Evolutionary conservation across 2,797 vertebrate genomes (phyloP).

Genomic region (Hydrophis major): DNA sequence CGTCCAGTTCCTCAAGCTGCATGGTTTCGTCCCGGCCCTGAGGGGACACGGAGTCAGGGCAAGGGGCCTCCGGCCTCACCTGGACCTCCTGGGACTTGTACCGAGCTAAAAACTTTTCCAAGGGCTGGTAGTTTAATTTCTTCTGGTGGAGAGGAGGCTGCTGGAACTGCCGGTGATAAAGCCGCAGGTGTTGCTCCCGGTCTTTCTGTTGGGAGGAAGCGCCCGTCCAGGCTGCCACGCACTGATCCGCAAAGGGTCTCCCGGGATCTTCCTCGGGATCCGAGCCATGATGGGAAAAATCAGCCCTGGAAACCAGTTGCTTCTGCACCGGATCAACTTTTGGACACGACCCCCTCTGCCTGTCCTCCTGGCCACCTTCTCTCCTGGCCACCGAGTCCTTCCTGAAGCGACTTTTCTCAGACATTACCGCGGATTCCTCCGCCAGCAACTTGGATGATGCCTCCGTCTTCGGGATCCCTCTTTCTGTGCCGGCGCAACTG

Average conservation of each 20-base stretch:
- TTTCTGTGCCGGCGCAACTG: slow-evolving; percentile 65
- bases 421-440: slow-evolving; percentile 14
- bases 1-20: slow-evolving; percentile 71
- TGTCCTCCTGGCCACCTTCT: slow-evolving; percentile 41
- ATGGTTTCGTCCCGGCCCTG: slow-evolving; percentile 51
- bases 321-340: slow-evolving; percentile 71
- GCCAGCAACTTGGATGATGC: slow-evolving; percentile 48
- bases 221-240: slow-evolving; percentile 44
- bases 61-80: slow-evolving; percentile 39
- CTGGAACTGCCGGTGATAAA: slow-evolving; percentile 88
- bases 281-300: slow-evolving; percentile 20
- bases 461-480: slow-evolving; percentile 48
- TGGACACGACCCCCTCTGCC: slow-evolving; percentile 25
- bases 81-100: slow-evolving; percentile 57
- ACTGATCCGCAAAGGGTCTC: slow-evolving; percentile 1
- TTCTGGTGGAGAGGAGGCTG: slow-evolving; percentile 71
- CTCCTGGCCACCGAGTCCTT: slow-evolving; percentile 43
- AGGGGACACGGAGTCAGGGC: neutral
- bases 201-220: slow-evolving; percentile 68
- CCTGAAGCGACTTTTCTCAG: slow-evolving; percentile 35
- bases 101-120: slow-evolving; percentile 66
- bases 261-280: slow-evolving; percentile 19
- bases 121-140: slow-evolving; percentile 66
- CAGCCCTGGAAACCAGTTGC: slow-evolving; percentile 52
- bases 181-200: slow-evolving; percentile 78